These are phyloP conservation scores for Eptesicus fuscus DNA, from an alignment of 2,113 vertebrate genomes.

Conservation along the genomic window DNA sequence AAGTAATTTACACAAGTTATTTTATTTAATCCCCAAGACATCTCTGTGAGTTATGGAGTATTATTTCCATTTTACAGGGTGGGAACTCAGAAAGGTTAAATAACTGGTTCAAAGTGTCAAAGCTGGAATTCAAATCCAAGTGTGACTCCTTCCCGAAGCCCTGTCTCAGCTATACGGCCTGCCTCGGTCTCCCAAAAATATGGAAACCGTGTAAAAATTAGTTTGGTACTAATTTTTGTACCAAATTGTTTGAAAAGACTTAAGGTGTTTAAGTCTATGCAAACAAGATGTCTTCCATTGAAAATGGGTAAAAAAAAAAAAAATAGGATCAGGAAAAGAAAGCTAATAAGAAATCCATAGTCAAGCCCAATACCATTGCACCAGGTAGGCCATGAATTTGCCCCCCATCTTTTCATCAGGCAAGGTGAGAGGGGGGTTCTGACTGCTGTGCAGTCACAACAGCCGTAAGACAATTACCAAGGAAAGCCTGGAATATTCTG, in stretches of 20 bases:
- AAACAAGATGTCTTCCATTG: not conserved
- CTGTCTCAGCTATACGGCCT: fast-evolving
- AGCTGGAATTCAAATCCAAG: not conserved
- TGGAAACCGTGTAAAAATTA: not conserved
- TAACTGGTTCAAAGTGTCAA: not conserved
- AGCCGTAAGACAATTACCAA: not conserved
- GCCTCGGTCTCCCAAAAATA: not conserved
- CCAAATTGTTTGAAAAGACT: not conserved
- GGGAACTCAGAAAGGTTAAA: not conserved
- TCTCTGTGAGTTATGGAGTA: constrained; percentile 25
- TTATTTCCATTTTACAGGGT: constrained; percentile 11
- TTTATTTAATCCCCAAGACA: constrained; percentile 52
- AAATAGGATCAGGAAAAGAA: not conserved
- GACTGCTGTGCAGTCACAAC: no score
- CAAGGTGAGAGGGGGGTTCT: not conserved
- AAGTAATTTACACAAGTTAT: constrained; percentile 65
- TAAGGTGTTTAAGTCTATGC: not conserved
- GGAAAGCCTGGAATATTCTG: not conserved
- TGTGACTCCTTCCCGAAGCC: not conserved
- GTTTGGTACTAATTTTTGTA: no score
- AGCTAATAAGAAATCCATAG: not conserved
- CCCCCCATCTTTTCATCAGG: not conserved
- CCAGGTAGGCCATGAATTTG: not conserved
- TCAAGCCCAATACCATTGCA: not conserved
- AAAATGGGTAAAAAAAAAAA: not conserved